A percentile compares a stretch with the other conserved stretches of the same genome.
Conservation (phyloP, 2,888 invertebrate genomes). For the Leptinotarsa juncta region DNA sequence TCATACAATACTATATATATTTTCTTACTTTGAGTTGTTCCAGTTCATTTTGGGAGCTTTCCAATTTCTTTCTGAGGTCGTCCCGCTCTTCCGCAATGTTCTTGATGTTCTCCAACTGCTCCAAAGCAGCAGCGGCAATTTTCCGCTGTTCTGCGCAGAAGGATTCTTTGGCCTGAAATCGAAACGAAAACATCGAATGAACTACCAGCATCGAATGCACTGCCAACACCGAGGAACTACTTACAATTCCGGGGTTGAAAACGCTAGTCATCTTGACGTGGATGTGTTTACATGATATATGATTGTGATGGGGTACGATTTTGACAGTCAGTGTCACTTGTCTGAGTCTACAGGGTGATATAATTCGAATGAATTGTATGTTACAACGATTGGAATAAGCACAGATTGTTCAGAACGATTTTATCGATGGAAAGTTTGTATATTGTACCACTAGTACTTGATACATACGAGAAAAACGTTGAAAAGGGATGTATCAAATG, state of each 20-base stretch:
- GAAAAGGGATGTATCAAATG: no score
- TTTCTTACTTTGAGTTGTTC: slow-evolving; percentile 45
- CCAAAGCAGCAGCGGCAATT: slow-evolving; percentile 54
- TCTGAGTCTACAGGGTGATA: background rate
- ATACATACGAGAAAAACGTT: no score
- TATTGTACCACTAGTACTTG: no score
- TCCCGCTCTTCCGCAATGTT: slow-evolving; percentile 57
- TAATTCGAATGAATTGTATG: no score
- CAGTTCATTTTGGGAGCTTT: slow-evolving; percentile 54
- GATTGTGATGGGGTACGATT: background rate
- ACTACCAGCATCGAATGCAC: background rate
- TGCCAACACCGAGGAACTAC: slow-evolving; percentile 20
- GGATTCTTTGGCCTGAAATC: slow-evolving; percentile 54
- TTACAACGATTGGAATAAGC: no score
- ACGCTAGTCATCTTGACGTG: slow-evolving; percentile 44
- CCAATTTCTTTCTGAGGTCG: slow-evolving; percentile 52
- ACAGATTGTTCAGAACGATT: no score
- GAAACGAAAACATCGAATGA: background rate
- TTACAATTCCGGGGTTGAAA: slow-evolving; percentile 45
- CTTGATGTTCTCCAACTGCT: slow-evolving; percentile 58
- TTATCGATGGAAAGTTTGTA: no score
- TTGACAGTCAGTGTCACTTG: background rate
- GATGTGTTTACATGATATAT: slow-evolving; percentile 8
- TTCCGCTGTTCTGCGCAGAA: slow-evolving; percentile 56
- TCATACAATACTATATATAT: no score